A percentile compares a stretch with the other conserved stretches of the same genome.
Evolutionary conservation across 1,140 invertebrate genomes (phyloP).

Genomic region (Apis cerana): DNA sequence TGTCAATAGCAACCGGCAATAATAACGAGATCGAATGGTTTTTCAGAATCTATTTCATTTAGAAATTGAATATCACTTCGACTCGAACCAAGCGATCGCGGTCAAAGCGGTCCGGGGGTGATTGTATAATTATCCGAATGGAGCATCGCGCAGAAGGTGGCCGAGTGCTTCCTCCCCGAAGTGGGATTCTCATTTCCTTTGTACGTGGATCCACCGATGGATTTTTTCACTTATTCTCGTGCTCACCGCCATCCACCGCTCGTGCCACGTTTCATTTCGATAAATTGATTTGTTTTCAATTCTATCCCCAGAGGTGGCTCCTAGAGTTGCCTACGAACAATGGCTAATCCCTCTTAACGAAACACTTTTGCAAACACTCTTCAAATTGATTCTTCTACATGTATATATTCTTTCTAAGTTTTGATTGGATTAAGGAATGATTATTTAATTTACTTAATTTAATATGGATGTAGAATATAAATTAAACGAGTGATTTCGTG

Average conservation of each 20-base stretch:
- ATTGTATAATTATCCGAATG: slow-evolving; percentile 61
- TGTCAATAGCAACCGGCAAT: not conserved
- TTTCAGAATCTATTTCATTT: not conserved
- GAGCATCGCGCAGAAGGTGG: slow-evolving; percentile 35
- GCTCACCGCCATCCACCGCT: not conserved
- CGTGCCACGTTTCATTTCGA: slow-evolving; percentile 39
- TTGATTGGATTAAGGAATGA: too few species aligned
- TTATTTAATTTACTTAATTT: too few species aligned
- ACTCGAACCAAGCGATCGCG: not conserved
- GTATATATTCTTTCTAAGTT: too few species aligned
- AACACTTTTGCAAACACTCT: not conserved
- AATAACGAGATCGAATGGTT: not conserved
- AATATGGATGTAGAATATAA: too few species aligned
- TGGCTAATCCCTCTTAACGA: not conserved
- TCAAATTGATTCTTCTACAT: too few species aligned
- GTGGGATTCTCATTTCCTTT: slow-evolving; percentile 59
- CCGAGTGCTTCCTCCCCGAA: slow-evolving; percentile 36
- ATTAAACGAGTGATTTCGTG: too few species aligned
- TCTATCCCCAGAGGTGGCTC: not conserved
- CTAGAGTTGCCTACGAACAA: slow-evolving; percentile 12
- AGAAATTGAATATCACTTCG: slow-evolving; percentile 52
- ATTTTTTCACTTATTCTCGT: slow-evolving; percentile 47
- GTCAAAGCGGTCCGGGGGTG: slow-evolving; percentile 29
- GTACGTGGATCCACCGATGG: slow-evolving; percentile 54
- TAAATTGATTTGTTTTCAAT: slow-evolving; percentile 64